Evolutionary conservation across 2,888 invertebrate genomes (phyloP), one percentile per base, ranked within the genome.

Genomic region (Pyralis farinalis): DNA sequence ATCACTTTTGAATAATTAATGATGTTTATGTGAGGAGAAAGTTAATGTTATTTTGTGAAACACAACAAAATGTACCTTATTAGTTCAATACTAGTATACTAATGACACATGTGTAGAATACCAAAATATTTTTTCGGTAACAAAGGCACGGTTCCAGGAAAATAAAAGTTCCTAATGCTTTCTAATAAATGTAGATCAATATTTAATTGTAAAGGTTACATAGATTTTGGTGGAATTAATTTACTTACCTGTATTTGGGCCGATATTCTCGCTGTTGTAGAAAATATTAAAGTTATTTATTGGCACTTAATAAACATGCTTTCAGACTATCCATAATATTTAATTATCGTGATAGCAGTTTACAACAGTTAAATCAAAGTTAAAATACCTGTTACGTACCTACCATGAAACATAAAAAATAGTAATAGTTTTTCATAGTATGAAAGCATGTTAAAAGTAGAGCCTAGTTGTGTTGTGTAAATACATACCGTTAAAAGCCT

Each of bases 401-500:
- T n/a, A n/a, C n/a, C n/a, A n/a, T n/a, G n/a, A n/a, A n/a, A n/a
- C n/a, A n/a, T n/a, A n/a, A n/a, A n/a, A n/a, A n/a, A n/a, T n/a
- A n/a, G n/a, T n/a, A n/a, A n/a, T 16, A 16, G 16, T 25, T 4
- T 25, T 22, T 25, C 29, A 2, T 20, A 21, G 8, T 16, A 6
- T 29, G 5, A 12, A 22, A 8, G 30, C n/a, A 21, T 37, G 30
- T 12, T 30, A 10, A 30, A 21, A 20, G 34, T 34, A 34, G 21
- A 41, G 10, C 29, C 10, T 37, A 16, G 11, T 30, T 20, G 29
- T 43, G 42, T 63, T 63, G 58, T 81, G 78, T 83, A 77, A 60
- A 78, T 83, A 81, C 66, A 76, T 82, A 81, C 67, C 73, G 74
- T 80, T 74, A 65, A 62, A 56, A 55, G 67, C 43, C 56, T 59